Base-by-base conservation (phyloP, 2,888 invertebrate genomes). In the Agrochola lota region DNA sequence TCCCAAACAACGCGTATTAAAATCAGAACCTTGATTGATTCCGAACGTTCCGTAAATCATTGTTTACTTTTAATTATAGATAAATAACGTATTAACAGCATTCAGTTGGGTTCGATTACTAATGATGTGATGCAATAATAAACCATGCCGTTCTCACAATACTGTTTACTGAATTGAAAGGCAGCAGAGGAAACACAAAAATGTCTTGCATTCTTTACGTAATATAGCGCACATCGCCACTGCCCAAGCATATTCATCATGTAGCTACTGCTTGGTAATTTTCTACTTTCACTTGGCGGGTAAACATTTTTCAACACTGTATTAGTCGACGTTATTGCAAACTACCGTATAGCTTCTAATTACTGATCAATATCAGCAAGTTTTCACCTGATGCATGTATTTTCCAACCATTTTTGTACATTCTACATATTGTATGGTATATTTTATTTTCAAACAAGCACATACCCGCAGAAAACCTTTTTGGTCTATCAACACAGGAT, bases 261-360 rank as follows among this genome's bases (percentile, higher is more conserved):
- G 71, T 69, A 43, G 57, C 70, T 57, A 67, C 69, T 81, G 78
- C 76, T 81, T 78, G 74, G 79, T 78, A 86, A 86, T 87, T 89
- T 88, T 88, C 87, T 91, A 92, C 91, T 93, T 93, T 94, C 92
- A 89, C 92, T 91, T 80, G 78, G 72, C 85, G 82, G 76, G 81
- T 80, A 88, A 87, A 88, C 78, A 89, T 86, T 90, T 89, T 91
- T 87, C 83, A 88, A 79, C 84, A 81, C 74, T 77, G 63, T 35
- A 30, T 46, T 68, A 81, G 71, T 63, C 63, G 73, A 80, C 71
- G 71, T 81, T 85, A 59, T 83, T 73, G 77, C 76, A 79, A 87
- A 77, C 78, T 82, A 83, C 83, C 66, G 80, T 85, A 78, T 76
- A 83, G 81, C 72, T 78, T 81, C 60, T 87, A 81, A 86, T 84